A percentile compares a stretch with the other conserved stretches of the same genome.
Conservation (phyloP, 1,140 invertebrate species). For the Helicorthomorpha holstii region DNA sequence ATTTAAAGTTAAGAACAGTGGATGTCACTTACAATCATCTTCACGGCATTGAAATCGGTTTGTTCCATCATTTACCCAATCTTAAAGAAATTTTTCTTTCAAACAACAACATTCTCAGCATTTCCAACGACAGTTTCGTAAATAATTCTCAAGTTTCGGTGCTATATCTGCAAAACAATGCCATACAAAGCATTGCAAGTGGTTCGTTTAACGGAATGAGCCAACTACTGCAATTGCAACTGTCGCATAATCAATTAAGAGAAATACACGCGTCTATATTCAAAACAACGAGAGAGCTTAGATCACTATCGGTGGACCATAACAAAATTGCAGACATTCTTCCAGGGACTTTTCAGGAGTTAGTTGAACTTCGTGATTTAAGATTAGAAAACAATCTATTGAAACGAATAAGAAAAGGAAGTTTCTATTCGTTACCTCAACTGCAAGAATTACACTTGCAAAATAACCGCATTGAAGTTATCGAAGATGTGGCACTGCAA, state of each 20-base stretch:
- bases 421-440: conserved; percentile 59
- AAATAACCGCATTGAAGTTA: conserved; percentile 60
- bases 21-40: conserved; percentile 77
- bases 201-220: conserved; percentile 49
- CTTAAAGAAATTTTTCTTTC: conserved; percentile 66
- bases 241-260: conserved; percentile 70
- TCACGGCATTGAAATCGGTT: conserved; percentile 52
- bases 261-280: conserved; percentile 54
- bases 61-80: conserved; percentile 58
- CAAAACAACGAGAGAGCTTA: conserved; percentile 48
- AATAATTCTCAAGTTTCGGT: conserved; percentile 57
- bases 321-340: conserved; percentile 69
- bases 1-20: conserved; percentile 54
- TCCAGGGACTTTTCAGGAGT: conserved; percentile 55
- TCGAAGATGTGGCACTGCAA: conserved; percentile 65
- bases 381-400: conserved; percentile 70
- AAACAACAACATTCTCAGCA: conserved; percentile 74
- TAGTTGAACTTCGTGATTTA: conserved; percentile 57
- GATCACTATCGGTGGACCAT: conserved; percentile 71
- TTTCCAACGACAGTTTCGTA: conserved; percentile 59
- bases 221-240: conserved; percentile 61
- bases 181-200: conserved; percentile 53
- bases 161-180: conserved; percentile 73
- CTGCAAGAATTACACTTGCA: conserved; percentile 70
- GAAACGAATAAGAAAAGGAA: conserved; percentile 47